Percentiles rank a stretch among this genome's conserved stretches.
Conservation (phyloP, 92 coral and sea anemone genomes). For the Epizoanthus rinbou region DNA sequence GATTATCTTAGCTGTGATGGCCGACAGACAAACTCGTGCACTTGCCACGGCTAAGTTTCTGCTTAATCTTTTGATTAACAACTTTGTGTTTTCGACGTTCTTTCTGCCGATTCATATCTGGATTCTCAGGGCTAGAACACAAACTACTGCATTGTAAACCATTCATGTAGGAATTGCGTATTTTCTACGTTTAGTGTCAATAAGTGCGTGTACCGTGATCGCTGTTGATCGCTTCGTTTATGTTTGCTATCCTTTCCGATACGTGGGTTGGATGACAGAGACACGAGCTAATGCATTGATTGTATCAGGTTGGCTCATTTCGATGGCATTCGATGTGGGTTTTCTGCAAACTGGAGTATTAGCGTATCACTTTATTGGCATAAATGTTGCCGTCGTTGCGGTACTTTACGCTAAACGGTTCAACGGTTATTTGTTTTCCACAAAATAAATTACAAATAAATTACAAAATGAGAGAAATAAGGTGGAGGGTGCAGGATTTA, state of each 20-base stretch:
- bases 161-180: background rate
- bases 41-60: background rate
- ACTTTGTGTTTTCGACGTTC: background rate
- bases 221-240: conserved; percentile 23
- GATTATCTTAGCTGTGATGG: too few relatives aligned
- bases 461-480: too few relatives aligned
- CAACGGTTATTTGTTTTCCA: too few relatives aligned
- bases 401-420: background rate
- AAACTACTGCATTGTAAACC: background rate
- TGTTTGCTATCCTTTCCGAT: conserved; percentile 13
- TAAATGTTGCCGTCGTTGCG: background rate
- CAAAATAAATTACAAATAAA: too few relatives aligned
- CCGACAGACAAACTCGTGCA: background rate
- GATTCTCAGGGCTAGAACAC: background rate
- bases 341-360: background rate
- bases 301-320: background rate
- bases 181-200: background rate
- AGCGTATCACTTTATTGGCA: background rate
- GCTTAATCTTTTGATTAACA: background rate
- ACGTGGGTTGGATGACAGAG: background rate
- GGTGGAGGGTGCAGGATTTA: too few relatives aligned
- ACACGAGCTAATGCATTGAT: background rate
- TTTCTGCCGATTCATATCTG: conserved; percentile 11
- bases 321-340: background rate
- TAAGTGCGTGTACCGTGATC: conserved; percentile 6